These are phyloP conservation scores for Charaxes varanes DNA, from an alignment of 1,140 invertebrate genomes.

Conservation along the genomic window DNA sequence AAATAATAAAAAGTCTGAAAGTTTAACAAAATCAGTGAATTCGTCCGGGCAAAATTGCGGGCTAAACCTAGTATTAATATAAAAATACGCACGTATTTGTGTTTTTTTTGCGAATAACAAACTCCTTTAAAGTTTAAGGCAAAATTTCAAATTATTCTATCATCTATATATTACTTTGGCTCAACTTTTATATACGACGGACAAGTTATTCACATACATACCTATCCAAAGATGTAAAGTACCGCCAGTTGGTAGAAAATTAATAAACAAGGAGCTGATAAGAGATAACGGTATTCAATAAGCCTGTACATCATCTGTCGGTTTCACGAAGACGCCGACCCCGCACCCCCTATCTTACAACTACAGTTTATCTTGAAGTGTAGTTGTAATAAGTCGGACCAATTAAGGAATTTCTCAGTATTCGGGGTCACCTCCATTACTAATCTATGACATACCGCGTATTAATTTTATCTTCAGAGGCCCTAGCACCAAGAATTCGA, in stretches of 20 bases:
- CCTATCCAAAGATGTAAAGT: conserved; percentile 22
- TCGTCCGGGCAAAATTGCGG: no score
- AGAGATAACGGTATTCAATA: conserved; percentile 56
- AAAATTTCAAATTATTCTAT: no score
- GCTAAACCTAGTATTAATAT: no score
- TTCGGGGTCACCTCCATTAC: conserved; percentile 18
- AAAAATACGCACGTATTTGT: no score
- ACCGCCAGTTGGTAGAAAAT: conserved; percentile 44
- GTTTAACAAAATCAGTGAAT: no score
- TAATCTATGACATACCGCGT: conserved; percentile 15
- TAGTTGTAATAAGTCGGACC: conserved; percentile 29
- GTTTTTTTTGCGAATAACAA: no score
- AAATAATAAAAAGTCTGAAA: no score
- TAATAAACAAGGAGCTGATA: conserved; percentile 52
- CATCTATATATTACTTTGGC: no score
- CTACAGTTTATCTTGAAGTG: conserved; percentile 24
- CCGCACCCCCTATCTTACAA: conserved; percentile 22
- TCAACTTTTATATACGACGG: no score
- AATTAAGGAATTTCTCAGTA: conserved; percentile 39
- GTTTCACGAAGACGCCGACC: conserved; percentile 35
- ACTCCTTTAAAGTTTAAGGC: no score
- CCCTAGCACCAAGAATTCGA: no score
- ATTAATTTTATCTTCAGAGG: conserved; percentile 20
- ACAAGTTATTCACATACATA: no score
- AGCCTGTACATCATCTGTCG: conserved; percentile 36